These are phyloP conservation scores for Gopherus evgoodei DNA, from an alignment of 2,113 vertebrate genomes.

Conservation along the genomic window DNA sequence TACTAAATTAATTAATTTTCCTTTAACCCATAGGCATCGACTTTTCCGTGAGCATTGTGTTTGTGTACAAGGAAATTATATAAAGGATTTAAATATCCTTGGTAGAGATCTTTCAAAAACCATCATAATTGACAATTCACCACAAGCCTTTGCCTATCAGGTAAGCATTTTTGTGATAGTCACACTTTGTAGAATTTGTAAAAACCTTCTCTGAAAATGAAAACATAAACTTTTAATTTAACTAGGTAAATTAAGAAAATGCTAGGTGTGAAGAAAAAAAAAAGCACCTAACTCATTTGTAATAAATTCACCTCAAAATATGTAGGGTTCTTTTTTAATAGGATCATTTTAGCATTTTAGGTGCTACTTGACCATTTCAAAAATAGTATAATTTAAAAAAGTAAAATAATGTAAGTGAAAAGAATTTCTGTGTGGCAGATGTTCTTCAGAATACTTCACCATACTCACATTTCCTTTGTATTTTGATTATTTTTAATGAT, in stretches of 20 bases:
- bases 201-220: fast-evolving
- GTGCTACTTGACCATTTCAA: neutral
- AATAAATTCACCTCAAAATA: neutral
- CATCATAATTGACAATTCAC: constrained; percentile 99
- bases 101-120: constrained; percentile 99
- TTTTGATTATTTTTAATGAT: neutral
- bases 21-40: constrained; percentile 86
- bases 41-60: constrained; percentile 99
- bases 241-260: neutral
- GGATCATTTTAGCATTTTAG: neutral
- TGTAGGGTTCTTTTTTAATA: neutral
- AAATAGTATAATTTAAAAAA: neutral
- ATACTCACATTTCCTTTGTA: neutral
- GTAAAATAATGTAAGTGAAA: neutral
- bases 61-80: constrained; percentile 99
- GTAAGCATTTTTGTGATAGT: constrained; percentile 70
- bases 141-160: constrained; percentile 99
- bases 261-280: neutral
- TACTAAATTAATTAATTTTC: neutral
- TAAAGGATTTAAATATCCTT: constrained; percentile 98
- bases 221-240: fast-evolving
- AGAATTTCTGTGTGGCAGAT: neutral
- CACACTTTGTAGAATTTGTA: fast-evolving
- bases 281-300: neutral
- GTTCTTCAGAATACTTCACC: neutral